Base-by-base conservation (phyloP, 2,888 invertebrate species). In the Sarcophaga caerulescens region DNA sequence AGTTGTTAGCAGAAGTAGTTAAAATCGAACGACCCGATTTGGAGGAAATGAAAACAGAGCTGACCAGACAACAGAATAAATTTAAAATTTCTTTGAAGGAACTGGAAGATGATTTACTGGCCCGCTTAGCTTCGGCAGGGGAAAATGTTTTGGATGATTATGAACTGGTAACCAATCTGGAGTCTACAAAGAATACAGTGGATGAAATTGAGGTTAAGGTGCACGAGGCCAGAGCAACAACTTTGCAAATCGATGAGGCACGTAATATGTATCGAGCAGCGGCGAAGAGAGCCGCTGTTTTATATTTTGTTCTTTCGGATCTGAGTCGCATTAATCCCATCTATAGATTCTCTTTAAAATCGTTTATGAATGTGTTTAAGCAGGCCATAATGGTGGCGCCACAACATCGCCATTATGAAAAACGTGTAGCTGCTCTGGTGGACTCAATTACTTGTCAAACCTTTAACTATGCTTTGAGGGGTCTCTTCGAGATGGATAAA, bases 341-440 rank as follows among this genome's bases (percentile, higher is more conserved):
- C 91, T 99, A 99, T 92, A 98, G 98, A 92, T 99, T 99, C 94
- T 99, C 98, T 0, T 93, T 99, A 78, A 99, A 99, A 93, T 97
- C 98, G 0, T 99, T 98, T 94, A 97, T 96, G 92, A 96, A 96
- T 1, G 98, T 98, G 6, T 99, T 99, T 93, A 96, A 96, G 89
- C 97, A 97, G 85, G 98, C 98, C 1, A 95, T 99, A 71, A 94
- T 94, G 44, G 94, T 94, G 73, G 96, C 98, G 0, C 94, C 95
- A 0, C 93, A 94, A 0, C 95, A 95, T 0, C 96, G 96, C 0
- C 96, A 95, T 14, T 94, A 97, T 2, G 95, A 95, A 62, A 94
- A 94, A 3, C 94, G 98, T 57, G 97, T 99, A 0, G 88, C 91
- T 0, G 95, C 96, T 90, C 93, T 99, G 62, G 95, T 98, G 68